Base-by-base conservation (phyloP, 2,888 invertebrate genomes). In the Acholoe squamosa region DNA sequence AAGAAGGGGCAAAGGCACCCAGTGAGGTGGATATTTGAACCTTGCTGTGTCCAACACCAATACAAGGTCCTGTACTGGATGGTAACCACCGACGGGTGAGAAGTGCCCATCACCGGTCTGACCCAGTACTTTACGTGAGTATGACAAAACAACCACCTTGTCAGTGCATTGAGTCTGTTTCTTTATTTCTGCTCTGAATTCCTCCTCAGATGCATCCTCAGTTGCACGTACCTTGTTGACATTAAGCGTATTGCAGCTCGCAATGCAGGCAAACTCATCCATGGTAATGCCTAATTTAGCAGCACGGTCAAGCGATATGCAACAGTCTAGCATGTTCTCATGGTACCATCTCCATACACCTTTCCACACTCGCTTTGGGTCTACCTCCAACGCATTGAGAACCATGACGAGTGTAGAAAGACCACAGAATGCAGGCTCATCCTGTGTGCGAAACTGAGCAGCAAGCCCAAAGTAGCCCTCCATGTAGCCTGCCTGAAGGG, bases 311-410 rank as follows among this genome's bases (percentile, higher is more conserved):
- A 95, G 91, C 0, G 95, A 94, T 1, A 95, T 94, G 92, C 96
- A 96, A 91, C 96, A 96, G 91, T 96, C 95, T 28, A 96, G 93
- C 96, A 96, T 96, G 54, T 94, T 93, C 92, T 96, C 96, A 92
- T 96, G 96, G 92, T 96, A 96, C 95, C 96, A 96, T 31, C 96
- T 93, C 96, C 96, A 96, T 1, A 95, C 94, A 0, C 95, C 95
- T 88, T 93, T 93, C 95, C 95, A 95, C 0, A 95, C 93, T 22
- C 92, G 61, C 43, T 86, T n/a, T 16, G 90, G 90, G n/a, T 90
- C 90, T 25, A 90, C 90, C 91, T 95, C 95, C 51, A 96, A 93
- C 3, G 95, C 94, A 91, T 96, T 96, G 52, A 96, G 93, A 5
- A 95, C 94, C 94, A 94, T 94, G 92, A 96, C 95, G 22, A 96